Evolutionary conservation across 1,140 invertebrate species (phyloP).

Genomic region (Drosophila bocki): DNA sequence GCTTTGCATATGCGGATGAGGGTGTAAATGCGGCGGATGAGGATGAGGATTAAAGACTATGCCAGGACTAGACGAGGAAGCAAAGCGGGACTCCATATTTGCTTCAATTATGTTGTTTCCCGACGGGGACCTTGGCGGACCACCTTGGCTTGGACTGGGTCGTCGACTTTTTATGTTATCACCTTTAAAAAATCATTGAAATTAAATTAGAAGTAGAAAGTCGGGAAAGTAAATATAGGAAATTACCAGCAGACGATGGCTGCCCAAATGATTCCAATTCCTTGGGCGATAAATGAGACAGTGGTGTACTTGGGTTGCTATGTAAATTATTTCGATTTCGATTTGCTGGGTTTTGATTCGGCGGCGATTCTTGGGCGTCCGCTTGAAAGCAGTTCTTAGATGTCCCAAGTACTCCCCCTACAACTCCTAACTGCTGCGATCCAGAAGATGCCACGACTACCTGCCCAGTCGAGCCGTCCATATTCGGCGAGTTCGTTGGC

Average conservation of each 20-base stretch:
- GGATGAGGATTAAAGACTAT: constrained; percentile 66
- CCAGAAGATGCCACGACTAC: constrained; percentile 39
- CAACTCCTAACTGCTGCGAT: constrained; percentile 1
- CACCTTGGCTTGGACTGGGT: constrained; percentile 63
- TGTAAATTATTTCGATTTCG: constrained; percentile 69
- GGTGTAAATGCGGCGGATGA: constrained; percentile 8
- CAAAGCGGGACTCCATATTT: constrained; percentile 66
- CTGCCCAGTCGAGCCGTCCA: constrained; percentile 44
- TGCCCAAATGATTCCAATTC: constrained; percentile 65
- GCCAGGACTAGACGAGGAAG: constrained; percentile 67
- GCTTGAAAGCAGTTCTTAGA: constrained; percentile 62
- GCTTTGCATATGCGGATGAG: constrained; percentile 56
- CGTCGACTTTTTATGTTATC: constrained; percentile 63
- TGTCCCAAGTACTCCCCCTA: constrained; percentile 2
- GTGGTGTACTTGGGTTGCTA: constrained; percentile 90
- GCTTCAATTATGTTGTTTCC: constrained; percentile 46
- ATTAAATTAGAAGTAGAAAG: neutral
- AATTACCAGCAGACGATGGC: constrained; percentile 15
- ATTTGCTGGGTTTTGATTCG: constrained; percentile 62
- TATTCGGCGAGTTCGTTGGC: constrained; percentile 88
- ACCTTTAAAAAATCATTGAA: constrained; percentile 29
- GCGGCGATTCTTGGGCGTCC: constrained; percentile 58
- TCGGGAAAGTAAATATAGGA: neutral
- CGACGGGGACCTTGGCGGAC: constrained; percentile 52
- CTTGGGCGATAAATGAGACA: constrained; percentile 88